Evolutionary conservation across 2,888 invertebrate genomes (phyloP), one percentile per base, ranked within the genome.

Genomic region (Hecatera dysodea): DNA sequence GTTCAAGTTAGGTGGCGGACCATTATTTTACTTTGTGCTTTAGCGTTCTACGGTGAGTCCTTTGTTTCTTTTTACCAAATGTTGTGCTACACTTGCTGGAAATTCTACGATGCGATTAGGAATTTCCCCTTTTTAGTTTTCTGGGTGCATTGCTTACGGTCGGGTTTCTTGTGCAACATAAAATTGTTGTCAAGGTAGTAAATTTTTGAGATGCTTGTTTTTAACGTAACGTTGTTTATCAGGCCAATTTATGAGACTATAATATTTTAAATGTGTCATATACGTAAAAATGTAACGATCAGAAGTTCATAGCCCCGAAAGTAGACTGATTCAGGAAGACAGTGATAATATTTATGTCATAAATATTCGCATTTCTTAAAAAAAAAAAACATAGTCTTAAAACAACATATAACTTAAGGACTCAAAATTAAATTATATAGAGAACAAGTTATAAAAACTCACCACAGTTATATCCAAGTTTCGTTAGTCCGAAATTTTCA

Each of bases 1-100:
- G 81, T 81, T 76, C 60, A 82, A 81, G 79, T 76, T 82, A 80
- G 75, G 59, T 11, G 56, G 67, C 33, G 44, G 57, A 71, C 65
- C 75, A 82, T 82, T 81, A 82, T 82, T 79, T 78, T 72, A 81
- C 78, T 75, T 74, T 79, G 76, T 59, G 73, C 65, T 76, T 69
- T 59, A 33, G 56, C 59, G 22, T 70, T 62, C 29, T 71, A 59
- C 42, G 59, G 70, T 24, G 50, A 27, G 39, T 48, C 59, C 70
- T 80, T 78, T 82, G 69, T 77, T 74, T 80, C 68, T 73, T 70
- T 73, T 12, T 67, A 77, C 68, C 64, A 68, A 77, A 74, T 74
- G 56, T 64, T 74, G 65, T 65, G 64, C 69, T 62, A 72, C 63
- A 67, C 73, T 75, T 65, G 55, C 52, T 24, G 33, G 53, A 19